These are phyloP conservation scores for Acrocyrtus sp. DNA, from an alignment of 2,888 invertebrate species.

Conservation along the genomic window DNA sequence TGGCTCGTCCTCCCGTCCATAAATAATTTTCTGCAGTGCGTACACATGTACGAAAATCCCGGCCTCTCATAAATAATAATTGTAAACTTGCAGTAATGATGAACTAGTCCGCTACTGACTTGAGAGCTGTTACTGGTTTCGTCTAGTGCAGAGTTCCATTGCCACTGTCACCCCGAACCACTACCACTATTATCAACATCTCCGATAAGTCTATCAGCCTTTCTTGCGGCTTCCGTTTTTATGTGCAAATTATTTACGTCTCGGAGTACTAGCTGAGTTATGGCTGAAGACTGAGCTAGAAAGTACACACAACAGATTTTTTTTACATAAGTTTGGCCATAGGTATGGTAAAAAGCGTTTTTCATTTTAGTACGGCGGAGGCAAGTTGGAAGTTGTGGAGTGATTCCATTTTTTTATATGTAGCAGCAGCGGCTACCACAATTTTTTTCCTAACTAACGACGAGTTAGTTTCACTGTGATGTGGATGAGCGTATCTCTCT, in stretches of 20 bases:
- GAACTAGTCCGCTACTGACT: too few relatives aligned
- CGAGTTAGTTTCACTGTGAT: not conserved
- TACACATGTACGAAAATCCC: not conserved
- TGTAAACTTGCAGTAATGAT: too few relatives aligned
- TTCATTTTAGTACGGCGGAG: not conserved
- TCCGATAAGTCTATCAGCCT: too few relatives aligned
- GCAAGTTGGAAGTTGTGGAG: not conserved
- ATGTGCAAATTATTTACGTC: slow-evolving; percentile 3
- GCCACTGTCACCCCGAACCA: too few relatives aligned
- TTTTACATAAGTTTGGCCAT: not conserved
- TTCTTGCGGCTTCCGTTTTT: not conserved
- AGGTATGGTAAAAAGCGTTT: not conserved
- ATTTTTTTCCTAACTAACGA: not conserved
- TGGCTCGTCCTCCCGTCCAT: slow-evolving; percentile 22
- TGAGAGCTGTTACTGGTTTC: too few relatives aligned
- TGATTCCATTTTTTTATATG: not conserved
- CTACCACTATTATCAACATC: slow-evolving; percentile 15
- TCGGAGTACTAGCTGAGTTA: too few relatives aligned
- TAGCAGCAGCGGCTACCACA: too few relatives aligned
- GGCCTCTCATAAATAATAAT: not conserved
- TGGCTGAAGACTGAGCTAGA: not conserved
- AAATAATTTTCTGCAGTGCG: not conserved
- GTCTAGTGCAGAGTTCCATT: too few relatives aligned
- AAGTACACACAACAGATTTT: slow-evolving; percentile 6
- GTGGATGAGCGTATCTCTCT: too few relatives aligned